These are phyloP conservation scores for Drosophila subpulchrella DNA, from an alignment of 1,140 invertebrate genomes.

Conservation along the genomic window DNA sequence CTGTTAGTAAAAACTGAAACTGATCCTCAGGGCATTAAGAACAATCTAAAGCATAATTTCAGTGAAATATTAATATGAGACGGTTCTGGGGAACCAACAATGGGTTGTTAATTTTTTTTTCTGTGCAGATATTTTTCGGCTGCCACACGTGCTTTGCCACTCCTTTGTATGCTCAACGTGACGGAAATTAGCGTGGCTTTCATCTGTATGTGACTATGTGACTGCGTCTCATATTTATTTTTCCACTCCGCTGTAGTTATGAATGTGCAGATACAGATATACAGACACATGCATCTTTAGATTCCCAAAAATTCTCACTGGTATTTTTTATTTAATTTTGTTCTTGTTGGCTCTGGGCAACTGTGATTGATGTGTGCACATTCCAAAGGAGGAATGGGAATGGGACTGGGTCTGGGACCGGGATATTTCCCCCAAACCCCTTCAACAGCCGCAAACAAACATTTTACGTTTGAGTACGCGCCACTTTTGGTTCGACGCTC, in stretches of 20 bases:
- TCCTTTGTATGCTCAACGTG: conserved; percentile 81
- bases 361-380: conserved; percentile 78
- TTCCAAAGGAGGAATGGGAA: neutral
- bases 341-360: conserved; percentile 7
- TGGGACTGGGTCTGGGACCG: neutral
- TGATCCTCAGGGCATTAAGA: neutral
- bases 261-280: conserved; percentile 61
- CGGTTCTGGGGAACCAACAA: neutral
- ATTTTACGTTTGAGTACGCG: conserved; percentile 80
- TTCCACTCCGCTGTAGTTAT: conserved; percentile 75
- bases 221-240: conserved; percentile 69
- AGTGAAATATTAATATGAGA: neutral
- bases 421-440: neutral
- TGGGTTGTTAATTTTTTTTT: conserved; percentile 4
- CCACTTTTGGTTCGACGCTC: conserved; percentile 70
- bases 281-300: conserved; percentile 64
- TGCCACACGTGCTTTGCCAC: conserved; percentile 63
- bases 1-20: no score
- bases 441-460: conserved; percentile 70
- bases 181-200: conserved; percentile 78
- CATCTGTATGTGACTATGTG: conserved; percentile 33
- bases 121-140: conserved; percentile 29
- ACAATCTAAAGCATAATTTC: neutral
- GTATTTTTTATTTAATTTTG: conserved; percentile 52
- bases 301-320: conserved; percentile 51